phyloP scores from a whole-genome alignment of 2,113 vertebrate species.

The Phasianus colchicus region DNA sequence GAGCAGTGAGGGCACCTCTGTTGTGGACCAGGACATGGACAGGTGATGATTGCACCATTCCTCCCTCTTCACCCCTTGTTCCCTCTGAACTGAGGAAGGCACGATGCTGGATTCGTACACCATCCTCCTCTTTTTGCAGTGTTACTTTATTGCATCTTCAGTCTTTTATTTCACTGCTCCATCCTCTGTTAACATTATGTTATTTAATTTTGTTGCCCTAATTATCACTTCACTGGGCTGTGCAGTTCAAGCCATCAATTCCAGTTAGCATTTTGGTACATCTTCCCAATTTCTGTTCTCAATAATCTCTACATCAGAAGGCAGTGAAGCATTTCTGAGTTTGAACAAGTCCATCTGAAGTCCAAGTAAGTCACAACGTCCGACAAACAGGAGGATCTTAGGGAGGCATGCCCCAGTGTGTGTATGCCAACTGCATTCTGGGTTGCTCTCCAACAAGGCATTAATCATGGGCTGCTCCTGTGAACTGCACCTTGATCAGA shows the following conservation, averaged over 20 bases:
- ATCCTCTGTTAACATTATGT: neutral
- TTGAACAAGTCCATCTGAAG: neutral
- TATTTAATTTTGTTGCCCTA: neutral
- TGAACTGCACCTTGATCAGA: neutral
- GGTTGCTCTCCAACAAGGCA: neutral
- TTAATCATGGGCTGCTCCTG: neutral
- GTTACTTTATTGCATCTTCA: neutral
- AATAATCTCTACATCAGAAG: neutral
- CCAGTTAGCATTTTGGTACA: neutral
- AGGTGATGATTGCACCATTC: too few relatives aligned
- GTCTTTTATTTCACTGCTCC: neutral
- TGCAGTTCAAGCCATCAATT: neutral
- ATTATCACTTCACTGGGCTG: neutral
- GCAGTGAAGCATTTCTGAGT: neutral
- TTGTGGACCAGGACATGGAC: too few relatives aligned
- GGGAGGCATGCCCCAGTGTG: too few relatives aligned
- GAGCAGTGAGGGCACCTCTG: neutral
- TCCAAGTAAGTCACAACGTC: fast-evolving
- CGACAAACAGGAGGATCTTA: fast-evolving
- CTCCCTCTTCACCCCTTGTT: fast-evolving
- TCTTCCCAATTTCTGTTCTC: neutral
- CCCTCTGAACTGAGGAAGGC: neutral
- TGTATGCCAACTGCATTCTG: too few relatives aligned
- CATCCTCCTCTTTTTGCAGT: neutral
- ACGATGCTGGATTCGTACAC: neutral